phyloP scores from a whole-genome alignment of 2,113 vertebrate species.

The Otolemur garnettii region DNA sequence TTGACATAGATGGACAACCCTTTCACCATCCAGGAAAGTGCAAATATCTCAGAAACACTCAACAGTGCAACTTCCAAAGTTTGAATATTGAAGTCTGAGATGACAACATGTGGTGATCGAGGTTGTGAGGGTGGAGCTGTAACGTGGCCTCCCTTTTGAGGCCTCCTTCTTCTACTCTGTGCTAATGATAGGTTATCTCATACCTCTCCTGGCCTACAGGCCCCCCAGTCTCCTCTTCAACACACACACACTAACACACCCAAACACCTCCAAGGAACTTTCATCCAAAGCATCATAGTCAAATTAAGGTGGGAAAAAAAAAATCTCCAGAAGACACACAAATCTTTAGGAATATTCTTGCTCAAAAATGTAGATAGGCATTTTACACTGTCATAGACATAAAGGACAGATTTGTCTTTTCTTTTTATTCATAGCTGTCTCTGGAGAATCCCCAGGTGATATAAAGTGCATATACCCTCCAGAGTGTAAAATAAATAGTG shows the following conservation, averaged over 20 bases:
- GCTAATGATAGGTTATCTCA: neutral
- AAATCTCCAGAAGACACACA: slow-evolving; percentile 3
- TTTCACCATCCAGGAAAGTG: neutral
- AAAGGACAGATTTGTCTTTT: neutral
- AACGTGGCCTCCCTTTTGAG: too few species aligned
- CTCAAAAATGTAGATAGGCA: neutral
- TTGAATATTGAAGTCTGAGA: neutral
- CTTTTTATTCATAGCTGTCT: neutral
- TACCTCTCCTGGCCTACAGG: neutral
- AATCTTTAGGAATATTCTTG: neutral
- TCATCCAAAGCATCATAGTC: neutral
- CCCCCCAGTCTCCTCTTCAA: neutral
- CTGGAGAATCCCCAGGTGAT: neutral
- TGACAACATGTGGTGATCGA: neutral
- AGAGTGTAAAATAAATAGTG: neutral
- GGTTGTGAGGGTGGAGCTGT: neutral
- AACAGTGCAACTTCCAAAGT: neutral
- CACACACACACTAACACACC: neutral
- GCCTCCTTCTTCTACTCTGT: neutral
- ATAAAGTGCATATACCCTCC: neutral
- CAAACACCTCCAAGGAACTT: neutral
- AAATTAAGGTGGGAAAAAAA: neutral
- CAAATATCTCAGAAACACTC: neutral
- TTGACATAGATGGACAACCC: neutral
- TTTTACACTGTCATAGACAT: neutral